Conservation (phyloP, 2,113 vertebrate species). For the Isichthys henryi region DNA sequence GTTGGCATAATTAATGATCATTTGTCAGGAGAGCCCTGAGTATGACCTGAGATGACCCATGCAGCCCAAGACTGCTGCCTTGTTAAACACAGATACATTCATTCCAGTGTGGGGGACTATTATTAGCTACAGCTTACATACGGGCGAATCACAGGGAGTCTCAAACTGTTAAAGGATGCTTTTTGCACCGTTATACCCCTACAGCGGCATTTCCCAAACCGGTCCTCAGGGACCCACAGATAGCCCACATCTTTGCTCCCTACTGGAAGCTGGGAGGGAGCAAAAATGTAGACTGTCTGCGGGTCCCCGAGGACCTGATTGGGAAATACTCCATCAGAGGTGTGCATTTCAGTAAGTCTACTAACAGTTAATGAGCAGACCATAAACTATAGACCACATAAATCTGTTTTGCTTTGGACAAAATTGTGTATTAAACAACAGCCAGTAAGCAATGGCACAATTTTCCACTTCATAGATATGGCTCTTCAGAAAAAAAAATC, state of each 20-base stretch:
- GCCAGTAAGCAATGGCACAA: not conserved
- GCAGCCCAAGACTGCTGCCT: slow-evolving; percentile 28
- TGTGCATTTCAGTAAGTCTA: not conserved
- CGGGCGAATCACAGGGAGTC: not conserved
- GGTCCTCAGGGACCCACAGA: not conserved
- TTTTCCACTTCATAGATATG: not conserved
- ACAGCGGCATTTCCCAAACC: not conserved
- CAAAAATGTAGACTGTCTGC: not conserved
- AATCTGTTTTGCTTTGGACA: not conserved
- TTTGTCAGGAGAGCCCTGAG: not conserved
- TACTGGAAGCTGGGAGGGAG: not conserved
- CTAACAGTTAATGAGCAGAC: not conserved
- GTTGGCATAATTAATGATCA: not conserved
- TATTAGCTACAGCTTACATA: not conserved
- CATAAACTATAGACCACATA: not conserved
- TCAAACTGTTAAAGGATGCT: not conserved
- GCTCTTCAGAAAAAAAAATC: not conserved
- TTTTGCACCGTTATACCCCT: not conserved
- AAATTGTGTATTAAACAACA: not conserved
- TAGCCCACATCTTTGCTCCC: not conserved
- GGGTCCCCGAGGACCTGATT: not conserved
- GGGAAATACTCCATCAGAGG: not conserved
- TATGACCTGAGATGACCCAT: not conserved
- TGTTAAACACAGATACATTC: slow-evolving; percentile 21
- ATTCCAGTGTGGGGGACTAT: not conserved